Evolutionary conservation across 2,113 vertebrate genomes (phyloP).

Genomic region (Scolopax mira): DNA sequence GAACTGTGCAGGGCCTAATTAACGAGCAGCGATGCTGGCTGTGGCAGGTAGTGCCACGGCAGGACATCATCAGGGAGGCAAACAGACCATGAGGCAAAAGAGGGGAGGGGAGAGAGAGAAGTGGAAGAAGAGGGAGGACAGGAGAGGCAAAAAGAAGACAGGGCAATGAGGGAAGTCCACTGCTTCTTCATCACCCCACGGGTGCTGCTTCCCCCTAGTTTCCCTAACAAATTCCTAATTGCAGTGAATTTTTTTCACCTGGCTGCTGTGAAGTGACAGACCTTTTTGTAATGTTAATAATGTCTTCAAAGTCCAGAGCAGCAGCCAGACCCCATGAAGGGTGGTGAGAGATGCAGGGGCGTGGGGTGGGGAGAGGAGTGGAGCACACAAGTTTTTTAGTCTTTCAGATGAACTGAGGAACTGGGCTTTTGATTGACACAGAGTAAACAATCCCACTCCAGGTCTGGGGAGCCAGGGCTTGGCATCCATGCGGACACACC

Average conservation of each 20-base stretch:
- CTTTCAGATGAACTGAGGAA: background rate
- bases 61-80: background rate
- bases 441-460: background rate
- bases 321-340: background rate
- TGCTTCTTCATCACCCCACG: background rate
- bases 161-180: background rate
- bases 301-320: background rate
- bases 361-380: background rate
- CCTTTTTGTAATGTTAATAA: background rate
- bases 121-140: background rate
- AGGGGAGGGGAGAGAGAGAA: background rate
- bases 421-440: background rate
- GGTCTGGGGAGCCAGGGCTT: background rate
- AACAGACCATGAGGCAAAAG: background rate
- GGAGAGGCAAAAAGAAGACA: background rate
- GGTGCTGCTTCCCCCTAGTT: background rate
- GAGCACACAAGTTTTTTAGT: background rate
- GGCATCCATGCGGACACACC: background rate
- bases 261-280: background rate
- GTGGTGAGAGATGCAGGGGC: background rate
- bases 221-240: background rate
- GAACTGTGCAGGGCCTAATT: background rate
- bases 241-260: background rate
- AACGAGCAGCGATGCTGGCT: background rate
- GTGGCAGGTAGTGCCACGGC: background rate